A percentile compares a stretch with the other conserved stretches of the same genome.
These are phyloP conservation scores for Poeciliopsis turrubarensis DNA, from an alignment of 2,113 vertebrate genomes.

Conservation along the genomic window DNA sequence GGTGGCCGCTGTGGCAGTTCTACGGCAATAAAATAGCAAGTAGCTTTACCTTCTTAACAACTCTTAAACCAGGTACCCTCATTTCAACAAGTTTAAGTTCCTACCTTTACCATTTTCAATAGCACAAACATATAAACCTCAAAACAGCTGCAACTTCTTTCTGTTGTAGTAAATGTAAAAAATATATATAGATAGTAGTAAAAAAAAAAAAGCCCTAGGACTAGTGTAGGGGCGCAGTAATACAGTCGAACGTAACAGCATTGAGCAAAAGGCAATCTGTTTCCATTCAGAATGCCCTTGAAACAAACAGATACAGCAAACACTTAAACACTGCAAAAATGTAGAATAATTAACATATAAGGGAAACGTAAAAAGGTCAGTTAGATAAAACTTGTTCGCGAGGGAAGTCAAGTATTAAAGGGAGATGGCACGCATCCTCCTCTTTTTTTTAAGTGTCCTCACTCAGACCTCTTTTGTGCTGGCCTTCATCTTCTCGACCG, in stretches of 20 bases:
- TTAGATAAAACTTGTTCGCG: slow-evolving; percentile 53
- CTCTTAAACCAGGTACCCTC: not conserved
- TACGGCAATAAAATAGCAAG: slow-evolving; percentile 37
- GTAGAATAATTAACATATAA: slow-evolving; percentile 69
- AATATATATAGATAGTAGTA: slow-evolving; percentile 64
- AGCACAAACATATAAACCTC: slow-evolving; percentile 42
- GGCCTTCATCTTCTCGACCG: slow-evolving; percentile 89
- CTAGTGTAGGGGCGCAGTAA: slow-evolving; percentile 70
- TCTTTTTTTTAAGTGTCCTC: slow-evolving; percentile 21
- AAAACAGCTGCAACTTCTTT: slow-evolving; percentile 57
- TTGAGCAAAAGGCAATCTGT: slow-evolving; percentile 67
- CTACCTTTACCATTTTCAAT: slow-evolving; percentile 7
- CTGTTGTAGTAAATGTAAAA: slow-evolving; percentile 52
- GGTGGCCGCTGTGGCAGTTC: slow-evolving; percentile 51
- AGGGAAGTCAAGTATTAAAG: slow-evolving; percentile 73
- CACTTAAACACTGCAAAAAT: slow-evolving; percentile 56
- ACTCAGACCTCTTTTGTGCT: slow-evolving; percentile 92
- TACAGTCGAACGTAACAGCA: slow-evolving; percentile 76
- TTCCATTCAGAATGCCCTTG: slow-evolving; percentile 54
- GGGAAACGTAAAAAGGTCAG: slow-evolving; percentile 59
- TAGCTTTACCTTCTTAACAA: slow-evolving; percentile 33
- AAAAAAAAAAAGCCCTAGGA: slow-evolving; percentile 60
- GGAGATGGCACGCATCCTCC: slow-evolving; percentile 51
- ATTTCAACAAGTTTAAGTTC: slow-evolving; percentile 12
- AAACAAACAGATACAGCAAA: slow-evolving; percentile 69